These are phyloP conservation scores for Drosophila testacea DNA, from an alignment of 2,888 invertebrate species.

Conservation along the genomic window DNA sequence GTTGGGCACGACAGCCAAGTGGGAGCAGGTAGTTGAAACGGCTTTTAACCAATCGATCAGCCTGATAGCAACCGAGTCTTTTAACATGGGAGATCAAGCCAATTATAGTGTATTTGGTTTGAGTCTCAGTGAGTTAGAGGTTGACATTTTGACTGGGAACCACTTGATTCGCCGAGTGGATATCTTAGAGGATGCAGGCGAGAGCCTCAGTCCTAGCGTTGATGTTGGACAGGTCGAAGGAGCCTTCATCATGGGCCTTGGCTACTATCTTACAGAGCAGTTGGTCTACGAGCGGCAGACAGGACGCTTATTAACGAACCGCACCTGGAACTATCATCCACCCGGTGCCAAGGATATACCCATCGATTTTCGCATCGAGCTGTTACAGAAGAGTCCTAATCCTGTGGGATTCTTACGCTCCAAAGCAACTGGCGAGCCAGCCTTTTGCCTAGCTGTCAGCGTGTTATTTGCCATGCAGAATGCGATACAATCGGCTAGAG, in stretches of 20 bases:
- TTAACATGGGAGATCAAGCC: constrained; percentile 86
- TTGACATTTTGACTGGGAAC: constrained; percentile 92
- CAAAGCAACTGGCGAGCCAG: constrained; percentile 90
- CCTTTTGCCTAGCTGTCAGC: constrained; percentile 86
- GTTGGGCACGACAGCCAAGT: constrained; percentile 81
- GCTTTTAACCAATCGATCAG: constrained; percentile 84
- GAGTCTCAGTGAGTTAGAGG: constrained; percentile 89
- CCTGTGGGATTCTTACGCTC: constrained; percentile 89
- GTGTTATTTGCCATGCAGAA: constrained; percentile 89
- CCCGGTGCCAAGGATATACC: constrained; percentile 93
- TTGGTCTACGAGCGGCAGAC: constrained; percentile 88
- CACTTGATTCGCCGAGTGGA: constrained; percentile 89
- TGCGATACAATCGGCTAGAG: constrained; percentile 89
- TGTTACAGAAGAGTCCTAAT: constrained; percentile 86
- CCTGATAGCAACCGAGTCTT: constrained; percentile 88
- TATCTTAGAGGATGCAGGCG: constrained; percentile 90
- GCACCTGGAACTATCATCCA: constrained; percentile 93
- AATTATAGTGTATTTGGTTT: constrained; percentile 89
- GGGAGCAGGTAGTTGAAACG: constrained; percentile 85
- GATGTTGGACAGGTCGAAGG: constrained; percentile 93
- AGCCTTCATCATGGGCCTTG: constrained; percentile 91
- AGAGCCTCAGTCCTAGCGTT: constrained; percentile 89
- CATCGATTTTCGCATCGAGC: constrained; percentile 90
- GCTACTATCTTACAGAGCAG: constrained; percentile 91
- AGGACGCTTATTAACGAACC: constrained; percentile 89